Conservation (phyloP, 2,888 invertebrate species). For the Itoplectis maculator region DNA sequence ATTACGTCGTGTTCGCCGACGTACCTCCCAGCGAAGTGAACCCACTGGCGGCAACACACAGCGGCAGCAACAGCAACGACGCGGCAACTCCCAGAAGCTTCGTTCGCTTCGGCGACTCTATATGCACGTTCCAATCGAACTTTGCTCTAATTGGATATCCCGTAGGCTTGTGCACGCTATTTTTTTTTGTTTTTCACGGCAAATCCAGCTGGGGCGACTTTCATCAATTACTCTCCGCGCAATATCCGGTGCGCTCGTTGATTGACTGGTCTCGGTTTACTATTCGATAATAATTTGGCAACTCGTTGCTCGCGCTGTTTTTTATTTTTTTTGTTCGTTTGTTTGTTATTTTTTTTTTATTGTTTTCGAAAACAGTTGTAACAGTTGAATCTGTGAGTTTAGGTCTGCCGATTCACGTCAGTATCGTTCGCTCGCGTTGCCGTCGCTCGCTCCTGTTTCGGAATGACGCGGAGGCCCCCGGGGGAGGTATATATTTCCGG, state of each 20-base stretch:
- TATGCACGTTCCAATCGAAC: slow-evolving; percentile 37
- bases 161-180: neutral
- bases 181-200: neutral
- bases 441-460: slow-evolving; percentile 36
- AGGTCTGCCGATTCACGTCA: neutral
- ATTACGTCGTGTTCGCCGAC: slow-evolving; percentile 51
- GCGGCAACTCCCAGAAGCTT: neutral
- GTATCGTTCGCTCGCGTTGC: neutral
- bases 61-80: slow-evolving; percentile 1
- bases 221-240: neutral
- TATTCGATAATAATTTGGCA: neutral
- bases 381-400: no score
- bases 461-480: neutral
- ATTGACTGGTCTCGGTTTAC: neutral
- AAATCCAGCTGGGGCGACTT: neutral
- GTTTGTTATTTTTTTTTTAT: no score
- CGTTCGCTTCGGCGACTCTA: neutral
- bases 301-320: neutral
- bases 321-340: neutral
- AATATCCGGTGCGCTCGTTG: neutral
- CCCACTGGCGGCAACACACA: neutral
- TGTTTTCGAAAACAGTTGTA: no score
- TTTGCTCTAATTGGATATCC: slow-evolving; percentile 47
- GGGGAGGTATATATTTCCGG: slow-evolving; percentile 12
- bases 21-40: slow-evolving; percentile 22